Base-by-base conservation (phyloP, 2,888 invertebrate species). In the Nasonia oneida region DNA sequence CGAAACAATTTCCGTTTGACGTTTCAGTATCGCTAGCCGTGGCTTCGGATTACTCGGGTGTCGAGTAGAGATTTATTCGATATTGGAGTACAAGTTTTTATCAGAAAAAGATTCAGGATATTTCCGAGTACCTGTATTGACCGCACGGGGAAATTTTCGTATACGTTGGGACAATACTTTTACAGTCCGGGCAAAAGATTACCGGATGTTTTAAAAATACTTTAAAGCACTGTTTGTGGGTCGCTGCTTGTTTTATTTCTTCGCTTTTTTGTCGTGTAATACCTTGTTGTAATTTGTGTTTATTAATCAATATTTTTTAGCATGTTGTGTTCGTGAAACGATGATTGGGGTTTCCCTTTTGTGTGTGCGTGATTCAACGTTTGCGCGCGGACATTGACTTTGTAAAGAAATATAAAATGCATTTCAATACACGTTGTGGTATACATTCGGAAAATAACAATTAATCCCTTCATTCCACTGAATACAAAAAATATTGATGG, bases 271-370 rank as follows among this genome's bases (percentile, higher is more conserved):
- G 33, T 50, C 14, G 18, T 50, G 5, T 37, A 70, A 37, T 47
- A 39, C 29, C 14, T 42, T 77, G 15, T 70, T 73, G 6, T 42
- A n/a, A n/a, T 15, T 6, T 42, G 37, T 71, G 37, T 57, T 74
- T 64, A n/a, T 78, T 29, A 47, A 84, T 53, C 74, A 74, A 67
- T 84, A 15, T 71, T 84, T 23, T 23, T 23, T 23, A 85, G 85
- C 85, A 85, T 85, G 81, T 85, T 81, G 81, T 85, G 76, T 81
- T 81, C 64, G n/a, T 47, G 4, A 57, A 81, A 76, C 61, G 61
- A 81, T 14, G 42, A 57, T 23, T 33, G 39, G 33, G 14, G 64
- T 42, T n/a, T 37, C 50, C 76, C 8, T 71, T 23, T 78, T 37
- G 23, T 61, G 23, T 33, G 8, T 29, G 14, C 61, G 78, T 79